phyloP scores from a whole-genome alignment of 2,113 vertebrate genomes.

The Clarias macrocephalus region DNA sequence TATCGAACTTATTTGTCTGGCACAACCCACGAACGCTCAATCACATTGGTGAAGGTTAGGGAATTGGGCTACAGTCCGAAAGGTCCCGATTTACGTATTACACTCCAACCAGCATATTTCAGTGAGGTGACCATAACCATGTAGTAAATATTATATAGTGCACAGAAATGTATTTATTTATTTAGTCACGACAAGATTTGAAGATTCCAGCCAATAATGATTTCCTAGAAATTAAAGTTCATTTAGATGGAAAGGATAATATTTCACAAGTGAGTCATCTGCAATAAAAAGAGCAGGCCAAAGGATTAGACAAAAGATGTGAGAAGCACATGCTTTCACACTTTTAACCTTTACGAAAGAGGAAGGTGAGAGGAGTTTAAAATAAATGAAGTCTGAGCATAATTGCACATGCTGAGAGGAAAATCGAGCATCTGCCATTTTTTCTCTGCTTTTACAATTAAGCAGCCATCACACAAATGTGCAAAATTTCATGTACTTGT shows the following conservation, averaged over 20 bases:
- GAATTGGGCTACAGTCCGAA: too few relatives aligned
- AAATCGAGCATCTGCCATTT: not conserved
- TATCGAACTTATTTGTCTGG: too few relatives aligned
- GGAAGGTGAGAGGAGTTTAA: not conserved
- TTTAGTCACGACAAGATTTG: not conserved
- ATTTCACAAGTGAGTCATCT: not conserved
- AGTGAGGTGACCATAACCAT: not conserved
- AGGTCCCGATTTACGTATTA: too few relatives aligned
- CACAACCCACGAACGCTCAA: too few relatives aligned
- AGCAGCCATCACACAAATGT: not conserved
- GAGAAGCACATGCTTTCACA: not conserved
- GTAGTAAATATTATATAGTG: not conserved
- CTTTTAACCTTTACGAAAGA: constrained; percentile 23
- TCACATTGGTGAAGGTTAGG: too few relatives aligned
- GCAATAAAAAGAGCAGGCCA: not conserved
- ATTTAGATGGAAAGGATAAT: not conserved
- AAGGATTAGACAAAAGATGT: constrained; percentile 3
- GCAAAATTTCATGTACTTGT: not conserved
- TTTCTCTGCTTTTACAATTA: not conserved
- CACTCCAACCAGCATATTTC: too few relatives aligned
- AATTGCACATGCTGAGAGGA: constrained; percentile 25
- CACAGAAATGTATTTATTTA: not conserved
- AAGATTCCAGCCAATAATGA: not conserved
- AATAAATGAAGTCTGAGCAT: not conserved
- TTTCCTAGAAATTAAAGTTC: not conserved